Base-by-base conservation (phyloP, 2,113 vertebrate genomes). In the Alexandromys fortis region DNA sequence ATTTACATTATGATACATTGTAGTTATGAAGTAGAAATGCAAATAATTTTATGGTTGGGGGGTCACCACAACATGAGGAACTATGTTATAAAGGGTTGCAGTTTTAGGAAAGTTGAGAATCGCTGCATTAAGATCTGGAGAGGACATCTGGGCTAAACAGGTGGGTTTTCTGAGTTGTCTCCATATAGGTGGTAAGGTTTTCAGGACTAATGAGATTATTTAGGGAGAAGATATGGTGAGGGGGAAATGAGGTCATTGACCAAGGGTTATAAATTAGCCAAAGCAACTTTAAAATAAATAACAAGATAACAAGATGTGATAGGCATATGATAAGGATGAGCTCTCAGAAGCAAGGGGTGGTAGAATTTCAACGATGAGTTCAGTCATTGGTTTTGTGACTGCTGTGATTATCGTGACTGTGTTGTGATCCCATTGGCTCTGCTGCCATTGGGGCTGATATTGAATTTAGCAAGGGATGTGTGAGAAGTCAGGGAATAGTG, bases 121-220 rank as follows among this genome's bases (percentile, higher is more conserved):
- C 3, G 9, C n/a, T 38, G 19, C 73, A 47, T 76, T 88, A 24
- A 65, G 55, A 38, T 77, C 67, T 61, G n/a, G 30, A 72, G 83
- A 91, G 16, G 30, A 21, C 42, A 58, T 86, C n/a, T 67, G n/a
- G 24, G n/a, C 28, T 16, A 35, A 78, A 87, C 38, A 67, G 47
- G 42, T 76, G 33, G 72, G 86, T 75, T 85, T 97, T 70, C 68
- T 75, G 87, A 77, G 55, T 93, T 70, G 68, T 61, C 28, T n/a
- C 24, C 9, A 16, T 47, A 65, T 16, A 85, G n/a, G 33, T 35
- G 5, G 24, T 91, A 49, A 75, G 17, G 33, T 91, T 83, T 76
- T 91, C 58, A 45, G 88, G 38, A 47, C 30, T 86, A 61, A 35
- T 86, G 76, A 70, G 24, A 81, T 93, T 77, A 22, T 10, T 12